Conservation (phyloP, 2,113 vertebrate species). For the Sceloporus tristichus region DNA sequence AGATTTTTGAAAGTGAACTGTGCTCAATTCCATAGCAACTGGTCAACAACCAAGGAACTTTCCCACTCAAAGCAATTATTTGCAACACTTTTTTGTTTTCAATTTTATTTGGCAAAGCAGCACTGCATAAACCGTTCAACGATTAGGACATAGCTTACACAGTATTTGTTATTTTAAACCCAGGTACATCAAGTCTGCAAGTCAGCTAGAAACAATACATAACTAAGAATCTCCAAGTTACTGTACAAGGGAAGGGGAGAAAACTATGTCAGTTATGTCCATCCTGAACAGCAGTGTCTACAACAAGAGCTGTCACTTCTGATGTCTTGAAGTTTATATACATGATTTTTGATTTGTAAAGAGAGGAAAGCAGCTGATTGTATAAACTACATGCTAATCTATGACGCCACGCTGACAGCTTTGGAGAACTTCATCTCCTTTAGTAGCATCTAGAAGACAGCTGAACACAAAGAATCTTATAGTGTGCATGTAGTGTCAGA, state of each 20-base stretch:
- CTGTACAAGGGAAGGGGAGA: constrained; percentile 52
- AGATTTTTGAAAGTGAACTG: not conserved
- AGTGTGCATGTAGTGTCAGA: constrained; percentile 76
- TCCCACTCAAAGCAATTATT: constrained; percentile 45
- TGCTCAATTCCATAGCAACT: not conserved
- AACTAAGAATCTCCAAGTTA: constrained; percentile 56
- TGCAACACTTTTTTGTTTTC: constrained; percentile 75
- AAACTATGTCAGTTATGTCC: constrained; percentile 67
- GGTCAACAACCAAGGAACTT: constrained; percentile 15
- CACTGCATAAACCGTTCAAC: constrained; percentile 76
- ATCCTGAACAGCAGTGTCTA: constrained; percentile 70
- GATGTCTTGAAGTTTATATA: constrained; percentile 72
- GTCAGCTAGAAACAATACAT: constrained; percentile 74
- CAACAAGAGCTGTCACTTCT: constrained; percentile 65
- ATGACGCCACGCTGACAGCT: constrained; percentile 82
- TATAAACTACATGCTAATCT: constrained; percentile 85
- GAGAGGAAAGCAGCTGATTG: constrained; percentile 81
- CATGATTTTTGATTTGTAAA: constrained; percentile 76
- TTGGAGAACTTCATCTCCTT: constrained; percentile 79
- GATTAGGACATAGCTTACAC: constrained; percentile 78
- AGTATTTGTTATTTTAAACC: constrained; percentile 65
- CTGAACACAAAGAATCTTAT: constrained; percentile 77
- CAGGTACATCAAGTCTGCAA: constrained; percentile 76
- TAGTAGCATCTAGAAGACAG: constrained; percentile 83
- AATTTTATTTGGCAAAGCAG: constrained; percentile 93